phyloP scores from a whole-genome alignment of 2,797 vertebrate genomes.

The Syncerus caffer region DNA sequence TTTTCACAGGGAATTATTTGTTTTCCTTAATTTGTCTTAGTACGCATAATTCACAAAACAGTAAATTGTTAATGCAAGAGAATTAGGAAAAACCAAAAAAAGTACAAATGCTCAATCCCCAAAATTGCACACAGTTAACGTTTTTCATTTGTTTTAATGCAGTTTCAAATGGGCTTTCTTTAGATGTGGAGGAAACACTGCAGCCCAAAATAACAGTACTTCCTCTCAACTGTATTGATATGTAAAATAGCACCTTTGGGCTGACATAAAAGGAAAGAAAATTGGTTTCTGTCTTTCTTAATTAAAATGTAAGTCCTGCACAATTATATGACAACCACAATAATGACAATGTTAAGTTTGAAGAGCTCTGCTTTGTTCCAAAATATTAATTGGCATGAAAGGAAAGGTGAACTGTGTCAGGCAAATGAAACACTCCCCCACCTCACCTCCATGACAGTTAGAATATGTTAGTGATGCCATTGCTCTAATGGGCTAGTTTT shows the following conservation, averaged over 20 bases:
- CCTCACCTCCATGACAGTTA: not conserved
- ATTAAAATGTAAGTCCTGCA: conserved; percentile 34
- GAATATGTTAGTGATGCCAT: not conserved
- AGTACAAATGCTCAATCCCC: conserved; percentile 77
- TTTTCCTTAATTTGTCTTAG: conserved; percentile 78
- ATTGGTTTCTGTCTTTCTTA: conserved; percentile 56
- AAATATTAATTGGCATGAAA: not conserved
- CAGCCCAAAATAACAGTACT: conserved; percentile 69
- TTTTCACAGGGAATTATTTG: conserved; percentile 82
- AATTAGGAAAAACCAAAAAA: conserved; percentile 80
- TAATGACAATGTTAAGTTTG: not conserved
- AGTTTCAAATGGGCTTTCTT: conserved; percentile 64
- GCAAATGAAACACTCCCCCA: not conserved
- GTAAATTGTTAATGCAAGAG: conserved; percentile 81
- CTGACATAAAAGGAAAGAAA: conserved; percentile 53
- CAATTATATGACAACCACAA: not conserved
- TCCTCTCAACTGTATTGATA: conserved; percentile 61
- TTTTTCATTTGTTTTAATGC: conserved; percentile 71
- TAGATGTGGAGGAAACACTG: conserved; percentile 55
- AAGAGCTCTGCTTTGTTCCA: not conserved
- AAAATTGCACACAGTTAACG: conserved; percentile 80
- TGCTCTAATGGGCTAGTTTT: not conserved
- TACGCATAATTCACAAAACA: conserved; percentile 82
- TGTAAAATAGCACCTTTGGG: conserved; percentile 81
- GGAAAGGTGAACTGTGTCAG: not conserved